A percentile compares a stretch with the other conserved stretches of the same genome.
phyloP scores from a whole-genome alignment of 2,888 invertebrate genomes.

The Peribatodes rhomboidaria region DNA sequence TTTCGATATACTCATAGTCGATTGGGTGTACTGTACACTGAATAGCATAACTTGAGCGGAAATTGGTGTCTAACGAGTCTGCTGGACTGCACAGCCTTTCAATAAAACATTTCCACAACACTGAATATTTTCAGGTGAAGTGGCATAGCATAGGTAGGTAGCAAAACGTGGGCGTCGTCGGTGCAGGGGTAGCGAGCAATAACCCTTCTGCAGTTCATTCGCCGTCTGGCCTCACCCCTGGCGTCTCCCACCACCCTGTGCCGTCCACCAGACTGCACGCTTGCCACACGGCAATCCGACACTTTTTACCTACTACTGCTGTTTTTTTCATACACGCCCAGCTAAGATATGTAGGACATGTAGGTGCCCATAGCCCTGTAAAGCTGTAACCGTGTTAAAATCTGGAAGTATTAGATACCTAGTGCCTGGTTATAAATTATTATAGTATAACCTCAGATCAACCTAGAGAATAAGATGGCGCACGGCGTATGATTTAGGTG shows the following conservation, averaged over 20 bases:
- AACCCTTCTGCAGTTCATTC: conserved; percentile 88
- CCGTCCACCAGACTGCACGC: conserved; percentile 73
- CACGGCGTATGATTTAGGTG: no score
- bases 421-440: no score
- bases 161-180: conserved; percentile 68
- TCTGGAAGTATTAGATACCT: no score
- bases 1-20: no score
- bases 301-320: conserved; percentile 59
- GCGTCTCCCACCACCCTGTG: conserved; percentile 67
- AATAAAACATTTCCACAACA: not conserved
- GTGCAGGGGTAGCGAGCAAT: conserved; percentile 86
- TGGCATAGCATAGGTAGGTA: conserved; percentile 44
- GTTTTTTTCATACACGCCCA: conserved; percentile 10
- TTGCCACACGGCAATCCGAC: conserved; percentile 74
- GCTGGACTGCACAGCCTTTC: not conserved
- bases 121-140: conserved; percentile 26
- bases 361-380: not conserved
- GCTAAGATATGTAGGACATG: not conserved
- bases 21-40: no score
- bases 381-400: no score
- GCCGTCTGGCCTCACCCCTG: conserved; percentile 87
- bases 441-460: no score
- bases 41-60: not conserved
- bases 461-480: no score
- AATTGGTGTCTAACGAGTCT: not conserved